These are phyloP conservation scores for Stichopus chloronotus DNA, from an alignment of 35 echinoderm and acorn worm genomes.

Conservation along the genomic window DNA sequence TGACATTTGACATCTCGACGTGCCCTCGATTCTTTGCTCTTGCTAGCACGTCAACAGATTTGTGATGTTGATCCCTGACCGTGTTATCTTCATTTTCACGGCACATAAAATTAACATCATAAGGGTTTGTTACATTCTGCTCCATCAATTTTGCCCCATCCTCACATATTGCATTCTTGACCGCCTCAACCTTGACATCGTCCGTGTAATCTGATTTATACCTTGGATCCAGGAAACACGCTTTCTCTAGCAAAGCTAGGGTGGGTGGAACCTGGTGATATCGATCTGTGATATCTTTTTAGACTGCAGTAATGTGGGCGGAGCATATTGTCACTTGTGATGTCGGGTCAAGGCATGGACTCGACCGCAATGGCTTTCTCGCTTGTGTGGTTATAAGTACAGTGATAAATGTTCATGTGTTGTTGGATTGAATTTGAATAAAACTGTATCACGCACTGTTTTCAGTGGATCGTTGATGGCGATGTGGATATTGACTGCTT, in stretches of 20 bases:
- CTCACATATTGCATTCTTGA: background rate
- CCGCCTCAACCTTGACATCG: background rate
- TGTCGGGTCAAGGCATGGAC: no score
- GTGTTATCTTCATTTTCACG: no score
- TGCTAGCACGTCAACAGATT: background rate
- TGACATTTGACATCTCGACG: no score
- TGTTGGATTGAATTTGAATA: no score
- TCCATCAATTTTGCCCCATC: background rate
- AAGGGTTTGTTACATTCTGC: background rate
- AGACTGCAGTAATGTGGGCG: no score
- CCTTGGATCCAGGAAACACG: constrained; percentile 2
- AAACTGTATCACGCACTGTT: no score
- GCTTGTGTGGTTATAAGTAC: no score
- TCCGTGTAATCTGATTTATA: background rate
- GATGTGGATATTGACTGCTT: no score
- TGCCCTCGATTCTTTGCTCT: constrained; percentile 29
- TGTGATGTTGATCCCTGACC: background rate
- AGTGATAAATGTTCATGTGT: no score
- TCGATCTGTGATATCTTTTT: background rate
- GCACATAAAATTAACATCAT: background rate
- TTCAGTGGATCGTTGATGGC: no score
- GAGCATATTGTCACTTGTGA: no score
- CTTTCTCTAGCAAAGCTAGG: background rate
- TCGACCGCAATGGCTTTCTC: no score
- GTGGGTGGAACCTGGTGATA: background rate